Percentiles rank a stretch among this genome's conserved stretches.
Conservation (phyloP, 2,888 invertebrate species). For the Amblyjoppa proteus region DNA sequence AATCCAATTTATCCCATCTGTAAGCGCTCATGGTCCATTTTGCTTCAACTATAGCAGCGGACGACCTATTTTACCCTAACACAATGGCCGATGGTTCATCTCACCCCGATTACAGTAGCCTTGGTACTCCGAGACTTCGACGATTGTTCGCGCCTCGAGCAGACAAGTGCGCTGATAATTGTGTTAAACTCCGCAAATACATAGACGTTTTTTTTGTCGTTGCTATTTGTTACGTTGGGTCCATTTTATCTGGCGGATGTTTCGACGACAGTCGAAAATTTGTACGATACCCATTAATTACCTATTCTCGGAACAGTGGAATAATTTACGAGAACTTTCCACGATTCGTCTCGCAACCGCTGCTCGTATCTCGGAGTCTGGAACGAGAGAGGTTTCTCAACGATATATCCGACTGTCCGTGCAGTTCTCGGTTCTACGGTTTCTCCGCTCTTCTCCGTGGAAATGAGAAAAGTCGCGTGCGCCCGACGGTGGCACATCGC, state of each 20-base stretch:
- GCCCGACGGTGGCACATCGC: conserved; percentile 42
- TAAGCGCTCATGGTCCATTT: too few relatives aligned
- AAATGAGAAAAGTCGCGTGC: conserved; percentile 68
- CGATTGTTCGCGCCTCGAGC: not conserved
- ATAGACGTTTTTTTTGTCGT: not conserved
- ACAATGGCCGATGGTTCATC: too few relatives aligned
- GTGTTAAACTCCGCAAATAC: not conserved
- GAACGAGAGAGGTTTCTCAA: conserved; percentile 42
- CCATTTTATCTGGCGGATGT: not conserved
- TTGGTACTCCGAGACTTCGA: conserved; percentile 33
- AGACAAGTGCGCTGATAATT: conserved; percentile 24
- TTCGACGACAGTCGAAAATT: conserved; percentile 7
- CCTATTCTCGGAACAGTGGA: conserved; percentile 26
- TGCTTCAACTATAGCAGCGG: too few relatives aligned
- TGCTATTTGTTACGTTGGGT: conserved; percentile 7
- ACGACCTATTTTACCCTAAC: too few relatives aligned
- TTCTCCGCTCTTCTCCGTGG: conserved; percentile 60
- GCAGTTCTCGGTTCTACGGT: conserved; percentile 41
- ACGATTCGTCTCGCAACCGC: conserved; percentile 43
- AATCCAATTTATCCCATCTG: too few relatives aligned
- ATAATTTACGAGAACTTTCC: conserved; percentile 56
- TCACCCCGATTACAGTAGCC: conserved; percentile 46
- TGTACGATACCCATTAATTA: conserved; percentile 43
- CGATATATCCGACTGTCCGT: conserved; percentile 54
- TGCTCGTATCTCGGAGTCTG: not conserved